These are phyloP conservation scores for Orestias chungarensis DNA, from an alignment of 2,797 vertebrate species.

Conservation along the genomic window DNA sequence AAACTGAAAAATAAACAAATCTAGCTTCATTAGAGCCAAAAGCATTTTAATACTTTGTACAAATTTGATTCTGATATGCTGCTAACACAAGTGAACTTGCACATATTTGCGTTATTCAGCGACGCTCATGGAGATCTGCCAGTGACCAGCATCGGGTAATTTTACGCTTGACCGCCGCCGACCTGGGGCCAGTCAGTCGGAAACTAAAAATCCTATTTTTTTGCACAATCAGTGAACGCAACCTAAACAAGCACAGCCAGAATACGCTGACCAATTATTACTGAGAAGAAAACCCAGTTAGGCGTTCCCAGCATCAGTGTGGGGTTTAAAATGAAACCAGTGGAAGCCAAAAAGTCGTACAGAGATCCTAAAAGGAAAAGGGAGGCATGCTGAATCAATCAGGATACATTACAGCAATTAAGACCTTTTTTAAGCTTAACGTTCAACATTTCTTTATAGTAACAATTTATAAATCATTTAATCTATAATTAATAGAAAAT, in stretches of 20 bases:
- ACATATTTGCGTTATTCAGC: neutral
- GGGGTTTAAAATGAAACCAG: neutral
- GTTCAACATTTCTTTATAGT: neutral
- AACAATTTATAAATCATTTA: neutral
- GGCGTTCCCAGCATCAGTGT: neutral
- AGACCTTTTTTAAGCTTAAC: too few species aligned
- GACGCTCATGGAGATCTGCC: neutral
- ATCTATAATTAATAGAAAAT: neutral
- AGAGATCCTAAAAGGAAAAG: neutral
- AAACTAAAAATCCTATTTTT: neutral
- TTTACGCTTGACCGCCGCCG: neutral
- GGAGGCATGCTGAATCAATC: neutral
- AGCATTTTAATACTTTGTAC: neutral
- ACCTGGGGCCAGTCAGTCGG: neutral
- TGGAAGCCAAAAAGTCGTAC: neutral
- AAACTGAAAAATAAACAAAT: neutral
- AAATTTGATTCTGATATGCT: neutral
- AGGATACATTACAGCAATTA: neutral
- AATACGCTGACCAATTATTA: neutral
- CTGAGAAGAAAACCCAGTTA: neutral
- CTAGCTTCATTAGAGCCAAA: neutral
- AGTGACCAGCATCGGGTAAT: neutral
- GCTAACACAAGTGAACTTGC: neutral
- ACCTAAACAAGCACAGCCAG: neutral
- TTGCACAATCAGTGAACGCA: neutral